Base-by-base conservation (phyloP, 2,113 vertebrate genomes). In the Speoplatyrhinus poulsoni region DNA sequence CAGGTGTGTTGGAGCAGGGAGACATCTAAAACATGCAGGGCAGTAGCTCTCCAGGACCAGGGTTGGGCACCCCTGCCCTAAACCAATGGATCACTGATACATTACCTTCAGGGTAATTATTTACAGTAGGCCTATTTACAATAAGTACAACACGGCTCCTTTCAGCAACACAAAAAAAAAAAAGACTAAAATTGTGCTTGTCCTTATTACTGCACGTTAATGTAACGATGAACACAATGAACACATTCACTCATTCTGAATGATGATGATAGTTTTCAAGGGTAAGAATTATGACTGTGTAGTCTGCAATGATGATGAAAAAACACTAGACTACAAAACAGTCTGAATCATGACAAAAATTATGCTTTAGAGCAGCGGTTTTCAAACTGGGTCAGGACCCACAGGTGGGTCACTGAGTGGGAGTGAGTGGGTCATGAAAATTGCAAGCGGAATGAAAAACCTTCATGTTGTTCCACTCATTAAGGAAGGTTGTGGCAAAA, bases 51-150 rank as follows among this genome's bases (percentile, higher is more conserved):
- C n/a, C n/a, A n/a, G n/a, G n/a, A n/a, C n/a, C n/a, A n/a, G n/a
- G n/a, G n/a, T n/a, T n/a, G n/a, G n/a, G n/a, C n/a, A n/a, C n/a
- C n/a, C n/a, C n/a, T n/a, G n/a, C n/a, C 8, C 58, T 26, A 61
- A 81, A 65, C 60, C 60, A 79, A 85, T 67, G 16, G 60, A 78
- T 13, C 15, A 52, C 13, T 12, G 4, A 70, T 76, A 79, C 62
- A 68, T 53, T 73, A 87, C 81, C 80, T 83, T 81, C 82, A 81
- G 67, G 55, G 48, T 81, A 80, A 83, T n/a, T 90, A 89, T 91
- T 87, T 89, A 90, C 90, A 90, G 58, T 87, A 26, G 26, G 26
- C 26, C 26, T 26, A 88, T 90, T 85, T 53, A 91, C 89, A 88
- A 65, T 80, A 83, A 73, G 60, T 85, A 85, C 85, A 84, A 67